Percentiles rank a stretch among this genome's conserved stretches.
These are phyloP conservation scores for Todiramphus saurophagus DNA, from an alignment of 2,113 vertebrate genomes.

Conservation along the genomic window DNA sequence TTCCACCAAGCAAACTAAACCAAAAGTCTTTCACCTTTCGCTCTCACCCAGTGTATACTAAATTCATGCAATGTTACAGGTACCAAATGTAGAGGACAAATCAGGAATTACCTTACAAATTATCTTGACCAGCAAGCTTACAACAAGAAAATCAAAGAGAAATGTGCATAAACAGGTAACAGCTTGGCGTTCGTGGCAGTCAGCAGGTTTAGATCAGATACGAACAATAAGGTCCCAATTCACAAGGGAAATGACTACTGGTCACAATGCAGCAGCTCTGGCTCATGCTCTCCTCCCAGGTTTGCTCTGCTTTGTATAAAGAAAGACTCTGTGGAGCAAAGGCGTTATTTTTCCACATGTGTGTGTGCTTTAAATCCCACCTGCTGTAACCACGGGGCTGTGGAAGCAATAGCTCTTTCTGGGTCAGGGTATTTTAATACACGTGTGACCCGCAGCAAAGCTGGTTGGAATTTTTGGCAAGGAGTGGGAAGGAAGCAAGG, in stretches of 20 bases:
- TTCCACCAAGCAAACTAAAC: not conserved
- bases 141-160: not conserved
- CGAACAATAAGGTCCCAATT: not conserved
- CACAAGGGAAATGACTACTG: accelerated
- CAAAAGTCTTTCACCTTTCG: not conserved
- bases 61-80: not conserved
- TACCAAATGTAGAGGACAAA: not conserved
- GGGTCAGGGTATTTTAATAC: not conserved
- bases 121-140: not conserved
- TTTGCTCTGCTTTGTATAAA: not conserved
- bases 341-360: not conserved
- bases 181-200: not conserved
- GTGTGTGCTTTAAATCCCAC: not conserved
- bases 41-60: not conserved
- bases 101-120: not conserved
- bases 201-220: not conserved
- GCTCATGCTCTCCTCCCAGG: not conserved
- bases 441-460: accelerated
- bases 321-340: not conserved
- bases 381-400: not conserved
- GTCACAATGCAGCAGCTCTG: not conserved
- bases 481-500: not conserved
- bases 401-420: not conserved
- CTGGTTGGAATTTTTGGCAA: not conserved
- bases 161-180: accelerated